Conservation (phyloP, 2,113 vertebrate genomes). For the Phaethornis superciliosus region DNA sequence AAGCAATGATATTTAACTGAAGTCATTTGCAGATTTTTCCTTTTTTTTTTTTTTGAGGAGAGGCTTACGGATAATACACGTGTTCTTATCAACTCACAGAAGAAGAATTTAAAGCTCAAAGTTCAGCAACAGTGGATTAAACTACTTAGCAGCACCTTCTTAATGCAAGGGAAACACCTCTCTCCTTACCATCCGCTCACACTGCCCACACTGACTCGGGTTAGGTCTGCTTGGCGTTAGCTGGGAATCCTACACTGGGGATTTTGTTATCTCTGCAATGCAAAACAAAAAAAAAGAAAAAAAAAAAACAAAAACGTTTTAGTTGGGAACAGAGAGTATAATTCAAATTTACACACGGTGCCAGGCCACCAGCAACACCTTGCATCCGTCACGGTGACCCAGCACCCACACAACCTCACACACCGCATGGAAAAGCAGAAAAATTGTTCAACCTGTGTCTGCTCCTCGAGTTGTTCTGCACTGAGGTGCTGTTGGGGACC, state of each 20-base stretch:
- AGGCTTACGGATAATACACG: not conserved
- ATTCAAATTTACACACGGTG: rapidly evolving
- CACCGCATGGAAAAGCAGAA: not conserved
- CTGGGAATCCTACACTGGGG: not conserved
- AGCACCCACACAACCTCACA: not conserved
- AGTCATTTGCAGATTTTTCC: not conserved
- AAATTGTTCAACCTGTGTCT: rapidly evolving
- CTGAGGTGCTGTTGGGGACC: rapidly evolving
- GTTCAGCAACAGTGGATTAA: constrained; percentile 22
- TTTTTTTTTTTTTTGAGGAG: not conserved
- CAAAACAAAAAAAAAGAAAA: not conserved
- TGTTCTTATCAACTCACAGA: not conserved
- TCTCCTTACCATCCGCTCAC: not conserved
- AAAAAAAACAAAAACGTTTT: not conserved
- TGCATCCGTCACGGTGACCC: not conserved
- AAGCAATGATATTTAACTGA: not conserved
- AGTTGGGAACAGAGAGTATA: not conserved
- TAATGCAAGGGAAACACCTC: not conserved
- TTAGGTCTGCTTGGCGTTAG: not conserved
- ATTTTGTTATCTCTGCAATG: not conserved
- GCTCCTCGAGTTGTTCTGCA: not conserved
- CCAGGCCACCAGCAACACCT: not conserved
- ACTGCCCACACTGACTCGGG: not conserved
- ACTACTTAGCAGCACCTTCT: not conserved
- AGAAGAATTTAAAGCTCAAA: constrained; percentile 53